Percentiles rank a stretch among this genome's conserved stretches.
Conservation (phyloP, 2,113 vertebrate genomes). For the Oxygymnocypris stewartii region DNA sequence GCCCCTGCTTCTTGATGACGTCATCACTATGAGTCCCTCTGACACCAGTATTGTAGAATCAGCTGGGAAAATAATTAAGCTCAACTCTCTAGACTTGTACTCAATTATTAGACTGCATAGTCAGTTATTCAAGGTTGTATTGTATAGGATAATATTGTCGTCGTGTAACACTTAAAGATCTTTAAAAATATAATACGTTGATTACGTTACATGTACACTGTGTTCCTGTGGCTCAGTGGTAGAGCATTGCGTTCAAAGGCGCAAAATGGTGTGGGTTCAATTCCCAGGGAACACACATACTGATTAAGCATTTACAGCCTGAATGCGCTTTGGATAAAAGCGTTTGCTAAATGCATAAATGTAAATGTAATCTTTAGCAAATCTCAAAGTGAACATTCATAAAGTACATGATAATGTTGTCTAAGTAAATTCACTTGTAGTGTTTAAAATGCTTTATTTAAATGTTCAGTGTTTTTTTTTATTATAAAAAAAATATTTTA, state of each 20-base stretch:
- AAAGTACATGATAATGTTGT: neutral
- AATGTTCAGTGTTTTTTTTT: neutral
- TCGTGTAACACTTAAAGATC: neutral
- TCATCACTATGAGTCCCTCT: neutral
- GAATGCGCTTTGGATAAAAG: too few relatives aligned
- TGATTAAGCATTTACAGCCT: too few relatives aligned
- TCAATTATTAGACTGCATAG: neutral
- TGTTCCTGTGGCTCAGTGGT: too few relatives aligned
- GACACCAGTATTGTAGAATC: neutral
- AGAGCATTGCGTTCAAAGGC: too few relatives aligned
- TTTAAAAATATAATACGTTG: neutral
- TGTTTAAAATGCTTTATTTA: neutral
- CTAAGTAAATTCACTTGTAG: neutral
- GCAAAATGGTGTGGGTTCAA: too few relatives aligned
- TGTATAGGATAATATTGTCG: neutral
- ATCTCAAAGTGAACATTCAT: neutral
- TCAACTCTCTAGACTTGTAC: neutral
- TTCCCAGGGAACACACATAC: too few relatives aligned
- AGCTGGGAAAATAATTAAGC: neutral
- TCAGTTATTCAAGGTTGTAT: neutral
- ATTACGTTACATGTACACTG: neutral
- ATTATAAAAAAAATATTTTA: neutral
- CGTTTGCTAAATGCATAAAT: too few relatives aligned
- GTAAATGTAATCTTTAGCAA: neutral
- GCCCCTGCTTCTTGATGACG: conserved; percentile 21